phyloP scores from a whole-genome alignment of 2,888 invertebrate species.

The Eurytoma adleriae region DNA sequence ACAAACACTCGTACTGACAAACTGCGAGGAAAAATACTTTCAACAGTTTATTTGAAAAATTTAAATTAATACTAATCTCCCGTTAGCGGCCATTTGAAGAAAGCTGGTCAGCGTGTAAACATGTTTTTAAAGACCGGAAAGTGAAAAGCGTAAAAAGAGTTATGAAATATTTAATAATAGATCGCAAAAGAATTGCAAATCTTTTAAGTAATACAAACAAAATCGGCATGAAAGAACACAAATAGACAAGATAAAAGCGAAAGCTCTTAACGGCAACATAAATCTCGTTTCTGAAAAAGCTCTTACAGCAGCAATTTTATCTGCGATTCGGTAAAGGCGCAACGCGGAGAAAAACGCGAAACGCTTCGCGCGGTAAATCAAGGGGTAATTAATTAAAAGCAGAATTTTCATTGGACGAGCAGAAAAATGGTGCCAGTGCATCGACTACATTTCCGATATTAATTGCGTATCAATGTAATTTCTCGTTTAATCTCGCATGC shows the following conservation, averaged over 20 bases:
- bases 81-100: too few relatives aligned
- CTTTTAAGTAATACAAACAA: constrained; percentile 6
- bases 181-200: background rate
- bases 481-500: too few relatives aligned
- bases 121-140: background rate
- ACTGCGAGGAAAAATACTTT: background rate
- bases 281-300: constrained; percentile 11
- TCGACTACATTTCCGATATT: too few relatives aligned
- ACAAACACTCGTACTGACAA: background rate
- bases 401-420: too few relatives aligned
- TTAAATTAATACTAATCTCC: too few relatives aligned
- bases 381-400: too few relatives aligned
- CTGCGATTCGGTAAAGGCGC: too few relatives aligned
- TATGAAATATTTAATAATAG: background rate
- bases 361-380: too few relatives aligned
- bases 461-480: too few relatives aligned
- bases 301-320: too few relatives aligned
- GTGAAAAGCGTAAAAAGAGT: background rate
- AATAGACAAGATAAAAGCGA: constrained; percentile 1
- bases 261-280: constrained; percentile 4
- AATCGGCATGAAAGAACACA: background rate
- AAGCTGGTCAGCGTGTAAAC: background rate
- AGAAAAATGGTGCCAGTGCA: too few relatives aligned
- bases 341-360: too few relatives aligned
- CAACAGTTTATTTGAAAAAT: background rate